These are phyloP conservation scores for Mus musculus DNA, from an alignment of 2,113 vertebrate genomes.

Conservation along the genomic window DNA sequence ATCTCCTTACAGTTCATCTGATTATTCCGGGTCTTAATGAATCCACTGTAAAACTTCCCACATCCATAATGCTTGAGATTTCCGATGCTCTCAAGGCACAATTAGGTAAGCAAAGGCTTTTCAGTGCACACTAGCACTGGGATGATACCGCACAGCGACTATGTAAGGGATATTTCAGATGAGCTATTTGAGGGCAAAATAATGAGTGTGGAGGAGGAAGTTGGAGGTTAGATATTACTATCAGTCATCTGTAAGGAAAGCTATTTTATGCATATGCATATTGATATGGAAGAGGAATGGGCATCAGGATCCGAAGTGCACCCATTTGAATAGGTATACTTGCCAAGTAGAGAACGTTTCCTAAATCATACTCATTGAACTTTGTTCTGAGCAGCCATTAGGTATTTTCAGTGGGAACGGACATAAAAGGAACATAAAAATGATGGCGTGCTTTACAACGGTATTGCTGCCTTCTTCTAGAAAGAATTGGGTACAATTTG, in stretches of 20 bases:
- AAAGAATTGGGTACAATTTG: slow-evolving; percentile 9
- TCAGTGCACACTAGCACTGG: rapidly evolving
- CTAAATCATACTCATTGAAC: neutral
- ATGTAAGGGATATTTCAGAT: neutral
- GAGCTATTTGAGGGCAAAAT: neutral
- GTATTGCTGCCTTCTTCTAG: neutral
- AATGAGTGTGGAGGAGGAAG: neutral
- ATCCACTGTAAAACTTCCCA: slow-evolving; percentile 84
- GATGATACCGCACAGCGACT: neutral
- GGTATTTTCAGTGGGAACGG: neutral
- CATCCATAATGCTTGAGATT: slow-evolving; percentile 84
- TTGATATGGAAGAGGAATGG: neutral
- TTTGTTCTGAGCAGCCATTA: neutral
- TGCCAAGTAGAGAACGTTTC: slow-evolving; percentile 34
- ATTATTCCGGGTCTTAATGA: slow-evolving; percentile 88
- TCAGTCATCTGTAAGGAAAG: neutral
- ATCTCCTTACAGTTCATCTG: slow-evolving; percentile 86
- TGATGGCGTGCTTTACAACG: neutral
- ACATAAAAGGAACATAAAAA: neutral
- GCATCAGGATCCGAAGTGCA: neutral
- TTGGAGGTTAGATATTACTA: neutral
- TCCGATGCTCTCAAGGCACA: slow-evolving; percentile 85
- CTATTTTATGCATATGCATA: slow-evolving; percentile 19
- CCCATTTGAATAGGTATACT: neutral
- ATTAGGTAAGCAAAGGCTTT: slow-evolving; percentile 81